Base-by-base conservation (phyloP, 2,888 invertebrate genomes). In the Andrena minutula region DNA sequence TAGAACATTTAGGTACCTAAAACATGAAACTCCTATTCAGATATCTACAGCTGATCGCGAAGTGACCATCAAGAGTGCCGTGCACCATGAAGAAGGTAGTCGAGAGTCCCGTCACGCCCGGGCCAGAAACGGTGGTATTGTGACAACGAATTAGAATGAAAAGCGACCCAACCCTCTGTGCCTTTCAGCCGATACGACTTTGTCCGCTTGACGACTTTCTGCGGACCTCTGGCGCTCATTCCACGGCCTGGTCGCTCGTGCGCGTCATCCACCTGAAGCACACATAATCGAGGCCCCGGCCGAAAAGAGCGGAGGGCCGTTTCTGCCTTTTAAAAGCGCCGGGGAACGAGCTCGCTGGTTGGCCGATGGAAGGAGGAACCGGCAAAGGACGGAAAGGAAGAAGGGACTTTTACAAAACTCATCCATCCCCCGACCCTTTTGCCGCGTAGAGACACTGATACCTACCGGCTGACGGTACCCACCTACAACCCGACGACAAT, bases 401-500 rank as follows among this genome's bases (percentile, higher is more conserved):
- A 83, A 87, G 86, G 82, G 82, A 86, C 88, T 89, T 90, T 87
- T 88, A 89, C 86, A 89, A 90, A 90, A 90, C 83, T 84, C 84
- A 88, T 89, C 86, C 87, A 85, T 85, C 82, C 89, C 85, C 86
- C 89, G 83, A 83, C 80, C 83, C 84, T 78, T 41, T 81, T 79
- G 32, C 80, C 88, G 79, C 84, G 85, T 82, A 85, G 88, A 90
- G 92, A 91, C 90, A 91, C 89, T 92, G 93, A 92, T 91, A 92
- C 86, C 89, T 86, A 90, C 89, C 88, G 90, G 90, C 87, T 91
- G 90, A 91, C 89, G 84, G 81, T 87, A 85, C 89, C 89, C 91
- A 89, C 90, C 91, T 92, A 93, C 91, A 90, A 90, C 85, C 88
- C 89, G 88, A 92, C 91, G 92, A 93, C 93, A 93, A 93, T 93